Evolutionary conservation across 2,113 vertebrate genomes (phyloP).

Genomic region (Oriolus oriolus): DNA sequence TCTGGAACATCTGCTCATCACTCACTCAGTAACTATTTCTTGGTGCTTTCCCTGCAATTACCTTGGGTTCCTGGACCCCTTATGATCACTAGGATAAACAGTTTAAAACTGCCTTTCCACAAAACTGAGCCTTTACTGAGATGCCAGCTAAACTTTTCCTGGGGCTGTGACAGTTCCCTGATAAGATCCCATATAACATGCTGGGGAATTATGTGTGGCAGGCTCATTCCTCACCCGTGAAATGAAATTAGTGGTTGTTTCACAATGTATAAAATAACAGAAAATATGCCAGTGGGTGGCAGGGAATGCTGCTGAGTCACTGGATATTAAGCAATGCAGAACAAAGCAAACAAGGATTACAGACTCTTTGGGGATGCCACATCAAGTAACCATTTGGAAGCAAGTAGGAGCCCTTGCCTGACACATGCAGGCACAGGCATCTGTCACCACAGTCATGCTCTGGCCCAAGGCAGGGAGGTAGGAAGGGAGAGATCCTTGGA

Average conservation of each 20-base stretch:
- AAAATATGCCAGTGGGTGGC: background rate
- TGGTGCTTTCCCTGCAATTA: background rate
- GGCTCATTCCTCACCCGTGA: background rate
- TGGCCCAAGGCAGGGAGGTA: background rate
- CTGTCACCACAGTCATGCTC: background rate
- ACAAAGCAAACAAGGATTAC: background rate
- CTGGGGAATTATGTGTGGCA: background rate
- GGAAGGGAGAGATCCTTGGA: background rate
- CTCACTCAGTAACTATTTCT: background rate
- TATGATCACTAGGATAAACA: background rate
- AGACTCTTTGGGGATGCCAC: background rate
- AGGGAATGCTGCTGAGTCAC: conserved; percentile 9
- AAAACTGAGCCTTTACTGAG: background rate
- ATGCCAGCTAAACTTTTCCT: background rate
- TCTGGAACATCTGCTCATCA: background rate
- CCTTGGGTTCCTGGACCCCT: background rate
- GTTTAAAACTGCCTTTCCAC: background rate
- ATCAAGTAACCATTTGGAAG: background rate
- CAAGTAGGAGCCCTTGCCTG: background rate
- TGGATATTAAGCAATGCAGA: background rate
- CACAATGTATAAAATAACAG: background rate
- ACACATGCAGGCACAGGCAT: background rate
- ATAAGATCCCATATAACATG: background rate
- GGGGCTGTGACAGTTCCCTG: background rate
- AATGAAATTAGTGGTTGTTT: background rate